Percentiles rank a stretch among this genome's conserved stretches.
Conservation (phyloP, 2,888 invertebrate species). For the Leptopilina syphax region DNA sequence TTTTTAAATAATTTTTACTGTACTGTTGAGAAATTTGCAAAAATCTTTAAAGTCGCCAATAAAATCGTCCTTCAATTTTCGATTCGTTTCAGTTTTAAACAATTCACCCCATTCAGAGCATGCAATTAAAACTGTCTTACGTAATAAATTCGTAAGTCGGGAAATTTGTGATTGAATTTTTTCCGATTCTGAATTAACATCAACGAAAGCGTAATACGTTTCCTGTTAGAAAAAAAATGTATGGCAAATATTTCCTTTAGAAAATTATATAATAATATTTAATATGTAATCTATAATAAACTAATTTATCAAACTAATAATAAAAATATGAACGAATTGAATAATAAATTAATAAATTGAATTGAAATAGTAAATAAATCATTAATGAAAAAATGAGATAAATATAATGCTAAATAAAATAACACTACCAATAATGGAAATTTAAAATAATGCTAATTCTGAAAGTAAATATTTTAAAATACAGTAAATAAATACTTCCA, state of each 20-base stretch:
- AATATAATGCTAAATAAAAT: too few species aligned
- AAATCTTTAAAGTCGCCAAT: conserved; percentile 80
- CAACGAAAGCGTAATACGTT: conserved; percentile 73
- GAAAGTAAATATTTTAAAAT: neutral
- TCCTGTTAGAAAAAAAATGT: conserved; percentile 63
- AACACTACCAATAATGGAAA: too few species aligned
- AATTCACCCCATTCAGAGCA: conserved; percentile 80
- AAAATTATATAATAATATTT: conserved; percentile 1
- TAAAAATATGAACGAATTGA: too few species aligned
- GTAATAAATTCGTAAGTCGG: conserved; percentile 68
- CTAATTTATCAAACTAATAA: too few species aligned
- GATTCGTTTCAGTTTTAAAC: conserved; percentile 75
- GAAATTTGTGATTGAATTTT: conserved; percentile 70
- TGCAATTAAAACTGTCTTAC: conserved; percentile 77
- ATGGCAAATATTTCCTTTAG: neutral
- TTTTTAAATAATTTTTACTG: conserved; percentile 55
- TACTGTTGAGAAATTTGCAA: conserved; percentile 78
- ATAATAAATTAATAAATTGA: too few species aligned
- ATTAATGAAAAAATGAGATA: too few species aligned
- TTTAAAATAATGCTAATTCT: too few species aligned
- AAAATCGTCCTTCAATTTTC: conserved; percentile 79
- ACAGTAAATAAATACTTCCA: conserved; percentile 78
- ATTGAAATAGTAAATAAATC: too few species aligned
- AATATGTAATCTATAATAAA: neutral
- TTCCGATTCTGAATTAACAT: conserved; percentile 68